Conservation (phyloP, 2,113 vertebrate species). For the Saguinus midas region DNA sequence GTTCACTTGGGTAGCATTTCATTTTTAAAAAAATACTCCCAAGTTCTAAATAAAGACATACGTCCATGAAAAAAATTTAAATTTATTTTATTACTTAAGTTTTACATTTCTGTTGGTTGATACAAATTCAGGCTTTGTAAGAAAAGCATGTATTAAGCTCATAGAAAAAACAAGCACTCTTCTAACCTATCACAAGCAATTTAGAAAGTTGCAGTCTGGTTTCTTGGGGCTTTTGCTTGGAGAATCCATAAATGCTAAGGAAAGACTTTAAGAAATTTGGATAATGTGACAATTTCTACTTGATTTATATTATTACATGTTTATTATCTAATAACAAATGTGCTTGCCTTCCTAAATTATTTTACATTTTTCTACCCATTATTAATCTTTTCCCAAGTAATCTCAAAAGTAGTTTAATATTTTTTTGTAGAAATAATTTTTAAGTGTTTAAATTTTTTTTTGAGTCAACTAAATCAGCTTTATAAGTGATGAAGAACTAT, state of each 20-base stretch:
- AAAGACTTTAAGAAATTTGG: not conserved
- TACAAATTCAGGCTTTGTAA: not conserved
- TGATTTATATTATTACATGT: not conserved
- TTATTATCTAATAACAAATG: not conserved
- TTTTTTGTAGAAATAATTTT: slow-evolving; percentile 21
- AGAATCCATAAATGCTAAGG: not conserved
- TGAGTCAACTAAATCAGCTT: not conserved
- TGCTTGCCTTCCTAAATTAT: not conserved
- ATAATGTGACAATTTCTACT: not conserved
- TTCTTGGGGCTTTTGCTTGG: not conserved
- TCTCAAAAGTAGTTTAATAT: not conserved
- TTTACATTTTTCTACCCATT: not conserved
- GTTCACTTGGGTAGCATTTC: not conserved
- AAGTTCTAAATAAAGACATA: not conserved
- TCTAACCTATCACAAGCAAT: not conserved
- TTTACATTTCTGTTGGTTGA: not conserved
- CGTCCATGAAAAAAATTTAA: slow-evolving; percentile 1
- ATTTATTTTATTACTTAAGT: not conserved
- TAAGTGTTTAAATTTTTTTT: slow-evolving; percentile 35
- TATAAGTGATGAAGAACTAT: not conserved
- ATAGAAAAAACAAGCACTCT: not conserved
- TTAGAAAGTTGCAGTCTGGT: not conserved
- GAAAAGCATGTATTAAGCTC: not conserved
- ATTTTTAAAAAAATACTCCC: not conserved
- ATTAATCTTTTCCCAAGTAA: not conserved